Percentiles rank a stretch among this genome's conserved stretches.
These are phyloP conservation scores for Odontomyia ornata DNA, from an alignment of 2,888 invertebrate species.

Conservation along the genomic window DNA sequence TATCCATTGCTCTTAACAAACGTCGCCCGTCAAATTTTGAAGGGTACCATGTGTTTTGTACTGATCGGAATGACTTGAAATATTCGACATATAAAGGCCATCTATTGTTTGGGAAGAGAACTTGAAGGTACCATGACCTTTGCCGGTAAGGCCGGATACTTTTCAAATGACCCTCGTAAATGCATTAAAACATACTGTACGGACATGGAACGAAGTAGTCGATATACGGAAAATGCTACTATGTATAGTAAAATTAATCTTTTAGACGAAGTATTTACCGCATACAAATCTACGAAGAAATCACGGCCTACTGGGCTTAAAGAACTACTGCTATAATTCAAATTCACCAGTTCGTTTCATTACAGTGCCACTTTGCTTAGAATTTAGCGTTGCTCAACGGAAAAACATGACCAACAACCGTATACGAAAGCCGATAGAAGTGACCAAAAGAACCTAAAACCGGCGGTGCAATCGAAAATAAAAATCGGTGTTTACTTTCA, in stretches of 20 bases:
- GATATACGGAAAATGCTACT: background rate
- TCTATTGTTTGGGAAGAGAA: no score
- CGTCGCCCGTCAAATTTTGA: no score
- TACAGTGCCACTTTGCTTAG: constrained; percentile 6
- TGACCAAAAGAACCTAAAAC: background rate
- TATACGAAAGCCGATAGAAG: background rate
- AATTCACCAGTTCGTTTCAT: constrained; percentile 9
- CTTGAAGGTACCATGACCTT: no score
- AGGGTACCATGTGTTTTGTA: no score
- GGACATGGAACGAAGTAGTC: background rate
- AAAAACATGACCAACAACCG: background rate
- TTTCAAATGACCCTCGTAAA: no score
- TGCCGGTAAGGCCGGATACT: no score
- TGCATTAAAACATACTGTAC: constrained; percentile 20
- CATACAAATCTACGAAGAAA: constrained; percentile 24
- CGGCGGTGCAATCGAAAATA: constrained; percentile 12
- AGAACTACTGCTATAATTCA: background rate
- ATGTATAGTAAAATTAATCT: background rate
- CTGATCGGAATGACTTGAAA: no score
- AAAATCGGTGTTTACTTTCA: constrained; percentile 54
- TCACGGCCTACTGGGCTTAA: constrained; percentile 23
- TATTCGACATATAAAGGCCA: no score
- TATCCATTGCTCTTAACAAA: no score
- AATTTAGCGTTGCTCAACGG: background rate
- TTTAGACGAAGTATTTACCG: constrained; percentile 18